Conservation (phyloP, 2,888 invertebrate genomes). For the Agrotis ipsilon region DNA sequence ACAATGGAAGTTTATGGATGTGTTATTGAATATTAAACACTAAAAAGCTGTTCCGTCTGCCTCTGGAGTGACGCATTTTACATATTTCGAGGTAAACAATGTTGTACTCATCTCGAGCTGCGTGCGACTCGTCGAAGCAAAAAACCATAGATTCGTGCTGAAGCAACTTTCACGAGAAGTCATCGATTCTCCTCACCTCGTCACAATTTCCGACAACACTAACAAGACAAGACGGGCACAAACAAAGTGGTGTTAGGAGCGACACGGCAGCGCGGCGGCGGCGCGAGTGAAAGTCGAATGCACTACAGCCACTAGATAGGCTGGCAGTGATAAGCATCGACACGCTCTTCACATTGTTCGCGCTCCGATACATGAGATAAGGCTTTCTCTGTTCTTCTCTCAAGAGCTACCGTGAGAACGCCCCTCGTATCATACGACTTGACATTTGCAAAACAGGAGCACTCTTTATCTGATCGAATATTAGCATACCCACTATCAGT, state of each 20-base stretch:
- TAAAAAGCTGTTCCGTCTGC: constrained; percentile 71
- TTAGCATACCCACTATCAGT: constrained; percentile 70
- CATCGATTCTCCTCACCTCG: constrained; percentile 55
- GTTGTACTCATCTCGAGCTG: constrained; percentile 57
- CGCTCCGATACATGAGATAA: constrained; percentile 88
- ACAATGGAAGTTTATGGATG: constrained; percentile 81
- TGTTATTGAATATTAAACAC: constrained; percentile 86
- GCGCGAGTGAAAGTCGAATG: constrained; percentile 85
- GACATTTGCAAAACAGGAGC: constrained; percentile 83
- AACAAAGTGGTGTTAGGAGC: constrained; percentile 79
- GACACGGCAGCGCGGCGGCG: constrained; percentile 69
- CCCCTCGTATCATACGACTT: constrained; percentile 76
- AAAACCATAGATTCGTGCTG: constrained; percentile 44
- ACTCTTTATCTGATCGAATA: constrained; percentile 71
- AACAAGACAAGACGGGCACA: constrained; percentile 77
- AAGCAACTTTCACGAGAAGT: constrained; percentile 54
- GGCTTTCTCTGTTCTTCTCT: constrained; percentile 85
- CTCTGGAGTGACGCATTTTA: constrained; percentile 74
- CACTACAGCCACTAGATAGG: constrained; percentile 82
- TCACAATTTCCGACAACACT: constrained; percentile 72
- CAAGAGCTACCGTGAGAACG: constrained; percentile 88
- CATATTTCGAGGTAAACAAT: constrained; percentile 79
- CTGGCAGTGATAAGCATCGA: constrained; percentile 85
- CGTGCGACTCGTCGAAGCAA: constrained; percentile 14
- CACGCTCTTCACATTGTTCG: constrained; percentile 89